These are phyloP conservation scores for Dynastes grantii DNA, from an alignment of 2,888 invertebrate genomes.

Conservation along the genomic window DNA sequence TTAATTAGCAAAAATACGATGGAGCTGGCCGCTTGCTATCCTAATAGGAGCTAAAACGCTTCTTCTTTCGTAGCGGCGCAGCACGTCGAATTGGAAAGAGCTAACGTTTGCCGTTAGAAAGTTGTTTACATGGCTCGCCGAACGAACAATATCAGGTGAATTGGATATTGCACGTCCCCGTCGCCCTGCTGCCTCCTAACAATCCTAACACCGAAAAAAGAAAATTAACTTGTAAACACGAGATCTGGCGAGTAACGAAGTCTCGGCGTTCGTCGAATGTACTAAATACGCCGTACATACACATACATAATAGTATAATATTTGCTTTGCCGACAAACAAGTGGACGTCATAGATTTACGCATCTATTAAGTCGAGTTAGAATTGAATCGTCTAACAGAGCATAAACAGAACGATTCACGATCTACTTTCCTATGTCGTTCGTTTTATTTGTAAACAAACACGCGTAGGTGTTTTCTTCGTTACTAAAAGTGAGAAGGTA, in stretches of 20 bases:
- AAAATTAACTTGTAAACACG: constrained; percentile 21
- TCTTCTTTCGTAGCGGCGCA: not conserved
- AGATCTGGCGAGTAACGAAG: not conserved
- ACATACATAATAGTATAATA: constrained; percentile 4
- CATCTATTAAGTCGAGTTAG: constrained; percentile 24
- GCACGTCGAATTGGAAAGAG: not conserved
- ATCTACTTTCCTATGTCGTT: not conserved
- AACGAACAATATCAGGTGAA: constrained; percentile 24
- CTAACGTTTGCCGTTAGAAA: constrained; percentile 7
- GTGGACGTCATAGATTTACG: constrained; percentile 35
- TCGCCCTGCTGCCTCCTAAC: not conserved
- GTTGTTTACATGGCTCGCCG: constrained; percentile 1
- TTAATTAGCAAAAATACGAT: constrained; percentile 4
- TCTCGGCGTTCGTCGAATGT: not conserved
- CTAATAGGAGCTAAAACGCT: not conserved
- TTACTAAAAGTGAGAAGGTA: no score
- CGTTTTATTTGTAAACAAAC: not conserved
- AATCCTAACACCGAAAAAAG: constrained; percentile 5
- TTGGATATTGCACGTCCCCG: not conserved
- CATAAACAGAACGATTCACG: constrained; percentile 16
- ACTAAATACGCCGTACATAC: not conserved
- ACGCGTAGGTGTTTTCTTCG: not conserved
- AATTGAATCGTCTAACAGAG: constrained; percentile 26
- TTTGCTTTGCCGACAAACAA: constrained; percentile 33
- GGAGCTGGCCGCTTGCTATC: not conserved